phyloP scores from a whole-genome alignment of 2,888 invertebrate species.

The Bugula neritina region DNA sequence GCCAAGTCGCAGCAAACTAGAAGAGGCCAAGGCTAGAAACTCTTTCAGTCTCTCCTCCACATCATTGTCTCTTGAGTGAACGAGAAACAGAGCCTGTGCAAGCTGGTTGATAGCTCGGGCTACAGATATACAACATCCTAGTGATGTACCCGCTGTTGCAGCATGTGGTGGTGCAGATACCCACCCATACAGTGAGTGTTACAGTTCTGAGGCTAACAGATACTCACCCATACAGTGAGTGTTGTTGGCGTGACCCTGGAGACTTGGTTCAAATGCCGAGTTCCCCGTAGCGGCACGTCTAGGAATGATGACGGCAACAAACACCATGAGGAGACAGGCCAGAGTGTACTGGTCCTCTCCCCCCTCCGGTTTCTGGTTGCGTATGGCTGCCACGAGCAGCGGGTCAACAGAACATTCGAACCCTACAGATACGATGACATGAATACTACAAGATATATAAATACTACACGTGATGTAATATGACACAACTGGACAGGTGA shows the following conservation, averaged over 20 bases:
- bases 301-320: conserved; percentile 94
- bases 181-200: conserved; percentile 71
- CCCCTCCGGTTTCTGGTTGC: conserved; percentile 68
- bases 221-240: conserved; percentile 90
- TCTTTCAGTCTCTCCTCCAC: conserved; percentile 97
- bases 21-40: conserved; percentile 80
- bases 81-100: conserved; percentile 91
- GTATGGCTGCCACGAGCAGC: conserved; percentile 79
- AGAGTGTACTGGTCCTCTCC: conserved; percentile 84
- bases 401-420: conserved; percentile 66
- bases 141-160: too few species aligned
- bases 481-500: too few species aligned
- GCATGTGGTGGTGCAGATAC: neutral
- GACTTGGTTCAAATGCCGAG: conserved; percentile 25
- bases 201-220: conserved; percentile 59
- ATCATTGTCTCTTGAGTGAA: conserved; percentile 83
- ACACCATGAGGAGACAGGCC: conserved; percentile 94
- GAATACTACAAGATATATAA: too few species aligned
- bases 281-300: conserved; percentile 67
- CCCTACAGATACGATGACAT: conserved; percentile 1
- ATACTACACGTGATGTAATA: too few species aligned
- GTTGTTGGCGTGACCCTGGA: conserved; percentile 86
- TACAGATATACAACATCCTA: too few species aligned
- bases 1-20: conserved; percentile 84
- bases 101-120: conserved; percentile 46